These are phyloP conservation scores for Lichenostomus cassidix DNA, from an alignment of 2,113 vertebrate species.

Conservation along the genomic window DNA sequence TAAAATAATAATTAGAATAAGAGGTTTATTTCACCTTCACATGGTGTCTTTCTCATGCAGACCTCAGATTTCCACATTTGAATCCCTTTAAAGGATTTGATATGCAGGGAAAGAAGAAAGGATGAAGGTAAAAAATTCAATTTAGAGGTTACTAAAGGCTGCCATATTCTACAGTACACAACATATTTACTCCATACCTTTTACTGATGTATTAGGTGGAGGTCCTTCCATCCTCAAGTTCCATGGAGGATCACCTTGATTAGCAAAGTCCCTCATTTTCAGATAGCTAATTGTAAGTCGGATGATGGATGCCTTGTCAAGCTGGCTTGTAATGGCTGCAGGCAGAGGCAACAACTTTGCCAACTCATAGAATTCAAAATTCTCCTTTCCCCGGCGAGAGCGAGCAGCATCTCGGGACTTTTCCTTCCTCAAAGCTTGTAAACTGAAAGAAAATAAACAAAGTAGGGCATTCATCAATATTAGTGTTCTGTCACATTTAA, in stretches of 20 bases:
- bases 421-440: conserved; percentile 98
- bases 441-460: conserved; percentile 77
- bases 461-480: conserved; percentile 13
- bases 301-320: conserved; percentile 99
- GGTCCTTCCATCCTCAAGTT: conserved; percentile 96
- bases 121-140: conserved; percentile 76
- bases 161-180: conserved; percentile 28
- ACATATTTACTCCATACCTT: conserved; percentile 83
- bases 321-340: conserved; percentile 97
- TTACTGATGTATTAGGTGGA: conserved; percentile 98
- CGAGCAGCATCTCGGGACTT: conserved; percentile 97
- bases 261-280: conserved; percentile 99
- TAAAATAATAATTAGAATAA: conserved; percentile 70
- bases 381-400: conserved; percentile 96
- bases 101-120: conserved; percentile 84
- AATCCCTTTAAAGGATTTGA: conserved; percentile 85
- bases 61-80: conserved; percentile 84
- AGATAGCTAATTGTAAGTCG: conserved; percentile 99
- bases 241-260: conserved; percentile 97
- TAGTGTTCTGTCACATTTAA: background rate
- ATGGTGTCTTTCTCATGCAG: conserved; percentile 84
- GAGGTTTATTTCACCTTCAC: conserved; percentile 82
- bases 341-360: conserved; percentile 98
- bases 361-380: conserved; percentile 99
- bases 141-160: conserved; percentile 47